Percentiles rank a stretch among this genome's conserved stretches.
Evolutionary conservation across 2,797 vertebrate species (phyloP).

Genomic region (Chaunax sp.): DNA sequence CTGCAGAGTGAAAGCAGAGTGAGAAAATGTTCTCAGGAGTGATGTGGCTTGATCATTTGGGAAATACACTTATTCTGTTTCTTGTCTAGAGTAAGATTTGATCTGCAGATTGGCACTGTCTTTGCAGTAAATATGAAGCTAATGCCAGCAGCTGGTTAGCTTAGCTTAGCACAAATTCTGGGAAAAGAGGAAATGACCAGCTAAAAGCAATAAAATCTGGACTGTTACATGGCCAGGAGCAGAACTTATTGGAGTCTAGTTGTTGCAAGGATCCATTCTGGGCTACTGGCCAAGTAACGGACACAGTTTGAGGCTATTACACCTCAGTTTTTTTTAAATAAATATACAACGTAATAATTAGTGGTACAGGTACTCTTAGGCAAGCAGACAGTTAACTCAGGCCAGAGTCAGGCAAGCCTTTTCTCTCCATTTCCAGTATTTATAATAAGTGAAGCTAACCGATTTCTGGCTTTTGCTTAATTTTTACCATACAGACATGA

Average conservation of each 20-base stretch:
- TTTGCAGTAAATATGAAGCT: neutral
- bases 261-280: too few relatives aligned
- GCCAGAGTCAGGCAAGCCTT: neutral
- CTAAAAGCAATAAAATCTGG: neutral
- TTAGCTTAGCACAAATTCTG: neutral
- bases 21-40: neutral
- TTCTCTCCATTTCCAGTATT: too few relatives aligned
- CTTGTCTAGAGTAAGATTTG: neutral
- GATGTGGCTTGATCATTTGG: neutral
- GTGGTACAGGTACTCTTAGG: too few relatives aligned
- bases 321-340: neutral
- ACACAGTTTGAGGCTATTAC: neutral
- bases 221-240: neutral
- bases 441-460: too few relatives aligned
- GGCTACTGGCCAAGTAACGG: neutral
- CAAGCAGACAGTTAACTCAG: too few relatives aligned
- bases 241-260: too few relatives aligned
- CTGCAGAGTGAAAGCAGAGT: neutral
- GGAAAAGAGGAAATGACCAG: neutral
- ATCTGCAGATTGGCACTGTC: neutral
- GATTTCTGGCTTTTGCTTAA: too few relatives aligned
- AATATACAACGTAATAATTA: neutral
- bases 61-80: neutral
- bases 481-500: too few relatives aligned
- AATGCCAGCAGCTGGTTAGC: neutral